Percentiles rank a stretch among this genome's conserved stretches.
Evolutionary conservation across 2,113 vertebrate genomes (phyloP).

Genomic region (cat (Felis catus)): F.catus_Fca126_mat1.0 CM031420.1:149720001-149720500

Average conservation of each 20-base stretch:
- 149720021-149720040: not conserved
- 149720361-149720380: not conserved
- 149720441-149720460: not conserved
- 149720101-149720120: not conserved
- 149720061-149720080: not conserved
- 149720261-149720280: not conserved
- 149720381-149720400: not conserved
- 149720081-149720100: not conserved
- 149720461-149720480: not conserved
- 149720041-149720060: not conserved
- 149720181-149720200: not conserved
- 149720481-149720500: not conserved
- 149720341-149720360: not conserved
- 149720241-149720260: not conserved
- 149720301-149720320: not conserved
- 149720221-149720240: not conserved
- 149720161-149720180: not conserved
- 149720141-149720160: not conserved
- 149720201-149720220: not conserved
- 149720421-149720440: not conserved
- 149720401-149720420: not conserved
- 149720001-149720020: not conserved
- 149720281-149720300: not conserved
- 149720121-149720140: not conserved
- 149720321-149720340: not conserved